Evolutionary conservation across 2,888 invertebrate genomes (phyloP), one percentile per base, ranked within the genome.

Genomic region (Drosophila meridionalis): DNA sequence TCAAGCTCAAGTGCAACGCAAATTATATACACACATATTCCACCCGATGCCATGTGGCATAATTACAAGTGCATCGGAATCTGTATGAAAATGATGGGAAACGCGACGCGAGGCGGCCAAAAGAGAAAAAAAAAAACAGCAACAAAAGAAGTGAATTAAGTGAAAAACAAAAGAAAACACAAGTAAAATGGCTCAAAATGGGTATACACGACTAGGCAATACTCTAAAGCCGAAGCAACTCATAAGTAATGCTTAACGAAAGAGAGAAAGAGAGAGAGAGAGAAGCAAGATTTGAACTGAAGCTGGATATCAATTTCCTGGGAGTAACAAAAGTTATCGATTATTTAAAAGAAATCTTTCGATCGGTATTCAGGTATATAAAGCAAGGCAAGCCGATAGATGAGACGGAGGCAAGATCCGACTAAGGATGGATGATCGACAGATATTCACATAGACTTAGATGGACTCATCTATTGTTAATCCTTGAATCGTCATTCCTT

Each of bases 81-180:
- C 43, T 56, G 50, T 26, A 66, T 68, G 30, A 26, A 73, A 73
- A 66, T 34, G 45, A 56, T 70, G 70, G 48, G 56, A 53, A 73
- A 66, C 34, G n/a, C 55, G 36, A 43, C 9, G 48, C n/a, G 47
- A 45, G 45, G 9, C 45, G 26, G 26, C 45, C 36, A 60, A 45
- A 38, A 42, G 40, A 64, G 20, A 20, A 20, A 20, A 20, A n/a
- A 61, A 53, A 73, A 56, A 14, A 57, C 63, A 47, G 28, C 52
- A 66, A 73, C 69, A 81, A 81, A 64, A 66, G 68, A 78, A 73
- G 71, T 86, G 73, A 80, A 80, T 83, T 78, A 62, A 69, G 73
- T 43, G 45, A 61, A 43, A 61, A 52, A 36, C 14, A 42, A 57
- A 47, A 62, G 0, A 36, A 12, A 52, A 36, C 20, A 7, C 52